A percentile compares a stretch with the other conserved stretches of the same genome.
Evolutionary conservation across 2,888 invertebrate species (phyloP).

Genomic region (Acleris sparsana): DNA sequence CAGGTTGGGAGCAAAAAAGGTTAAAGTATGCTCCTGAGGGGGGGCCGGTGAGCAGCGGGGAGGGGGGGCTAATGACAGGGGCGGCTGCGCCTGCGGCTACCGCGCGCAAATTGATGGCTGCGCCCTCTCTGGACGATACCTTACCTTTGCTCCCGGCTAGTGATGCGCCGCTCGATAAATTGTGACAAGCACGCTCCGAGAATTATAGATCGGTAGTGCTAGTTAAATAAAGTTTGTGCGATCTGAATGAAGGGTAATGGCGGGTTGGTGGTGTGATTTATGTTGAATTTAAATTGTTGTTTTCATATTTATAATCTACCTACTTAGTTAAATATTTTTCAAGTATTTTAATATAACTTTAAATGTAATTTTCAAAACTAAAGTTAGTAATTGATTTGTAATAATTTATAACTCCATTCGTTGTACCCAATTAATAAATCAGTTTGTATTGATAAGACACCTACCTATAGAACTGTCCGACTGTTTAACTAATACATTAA

Average conservation of each 20-base stretch:
- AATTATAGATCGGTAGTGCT: conserved; percentile 53
- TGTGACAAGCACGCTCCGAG: conserved; percentile 64
- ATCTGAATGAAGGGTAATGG: background rate
- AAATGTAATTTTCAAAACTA: no score
- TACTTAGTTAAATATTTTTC: no score
- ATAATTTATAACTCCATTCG: background rate
- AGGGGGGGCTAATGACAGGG: conserved; percentile 76
- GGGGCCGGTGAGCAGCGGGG: conserved; percentile 44
- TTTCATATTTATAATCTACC: no score
- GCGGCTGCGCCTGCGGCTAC: conserved; percentile 82
- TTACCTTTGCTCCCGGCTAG: conserved; percentile 81
- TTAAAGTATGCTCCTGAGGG: conserved; percentile 69
- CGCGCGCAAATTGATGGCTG: conserved; percentile 82
- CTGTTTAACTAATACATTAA: conserved; percentile 12
- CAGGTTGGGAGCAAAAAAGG: conserved; percentile 83
- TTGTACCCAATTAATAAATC: background rate
- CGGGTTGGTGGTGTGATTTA: conserved; percentile 1
- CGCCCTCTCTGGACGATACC: conserved; percentile 63
- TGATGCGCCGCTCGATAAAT: conserved; percentile 77
- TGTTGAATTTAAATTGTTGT: background rate
- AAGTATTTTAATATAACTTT: no score
- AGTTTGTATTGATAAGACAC: background rate
- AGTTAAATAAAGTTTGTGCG: conserved; percentile 38
- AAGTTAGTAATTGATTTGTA: background rate
- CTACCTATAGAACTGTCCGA: conserved; percentile 12